A percentile compares a stretch with the other conserved stretches of the same genome.
phyloP scores from a whole-genome alignment of 2,888 invertebrate species.

The Diaphora mendica region DNA sequence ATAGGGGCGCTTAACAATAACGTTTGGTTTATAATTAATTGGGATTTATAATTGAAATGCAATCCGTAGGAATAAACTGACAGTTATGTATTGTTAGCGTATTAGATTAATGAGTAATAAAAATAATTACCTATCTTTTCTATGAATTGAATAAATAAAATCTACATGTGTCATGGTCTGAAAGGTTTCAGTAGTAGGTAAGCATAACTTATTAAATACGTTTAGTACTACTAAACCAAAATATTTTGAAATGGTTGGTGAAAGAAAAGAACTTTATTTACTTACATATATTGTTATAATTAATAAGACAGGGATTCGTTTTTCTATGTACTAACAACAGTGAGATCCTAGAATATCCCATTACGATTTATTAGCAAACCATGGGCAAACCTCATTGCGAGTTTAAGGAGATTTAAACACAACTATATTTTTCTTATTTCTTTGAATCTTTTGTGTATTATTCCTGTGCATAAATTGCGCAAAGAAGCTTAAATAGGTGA shows the following conservation, averaged over 20 bases:
- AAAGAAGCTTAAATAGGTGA: not conserved
- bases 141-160: not conserved
- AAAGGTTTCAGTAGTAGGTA: not conserved
- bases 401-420: not conserved
- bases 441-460: not conserved
- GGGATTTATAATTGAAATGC: conserved; percentile 33
- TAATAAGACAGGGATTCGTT: not conserved
- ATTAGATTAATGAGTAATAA: not conserved
- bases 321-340: not conserved
- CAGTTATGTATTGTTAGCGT: not conserved
- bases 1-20: conserved; percentile 65
- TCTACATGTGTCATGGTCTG: too few relatives aligned
- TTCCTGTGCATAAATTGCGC: not conserved
- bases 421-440: not conserved
- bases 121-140: not conserved
- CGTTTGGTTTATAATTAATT: conserved; percentile 59
- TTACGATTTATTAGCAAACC: not conserved
- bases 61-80: conserved; percentile 2
- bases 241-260: too few relatives aligned
- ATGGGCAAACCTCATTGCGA: not conserved
- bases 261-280: too few relatives aligned
- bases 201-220: not conserved
- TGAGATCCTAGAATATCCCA: not conserved
- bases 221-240: too few relatives aligned
- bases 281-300: not conserved